Conservation (phyloP, 2,888 invertebrate species). For the Folsomia manolachei region DNA sequence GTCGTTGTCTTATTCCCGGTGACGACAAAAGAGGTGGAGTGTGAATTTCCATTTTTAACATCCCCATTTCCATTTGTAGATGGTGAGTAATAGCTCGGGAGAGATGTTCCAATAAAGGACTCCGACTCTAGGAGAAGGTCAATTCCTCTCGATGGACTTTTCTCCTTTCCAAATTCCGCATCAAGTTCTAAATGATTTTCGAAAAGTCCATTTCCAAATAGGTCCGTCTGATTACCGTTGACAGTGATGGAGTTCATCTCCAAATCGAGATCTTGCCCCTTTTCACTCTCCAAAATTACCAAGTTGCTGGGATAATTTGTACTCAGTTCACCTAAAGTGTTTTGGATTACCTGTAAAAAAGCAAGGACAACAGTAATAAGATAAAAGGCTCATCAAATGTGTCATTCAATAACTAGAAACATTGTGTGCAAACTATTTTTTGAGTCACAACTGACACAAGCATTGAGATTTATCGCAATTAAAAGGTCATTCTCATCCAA, state of each 20-base stretch:
- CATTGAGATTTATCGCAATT: too few relatives aligned
- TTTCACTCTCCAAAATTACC: constrained; percentile 60
- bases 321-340: constrained; percentile 66
- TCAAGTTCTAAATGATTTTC: background rate
- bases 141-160: background rate
- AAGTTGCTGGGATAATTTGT: constrained; percentile 69
- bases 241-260: background rate
- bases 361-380: constrained; percentile 9
- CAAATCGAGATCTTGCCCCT: background rate
- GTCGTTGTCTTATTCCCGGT: background rate
- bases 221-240: background rate
- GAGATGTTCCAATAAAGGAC: constrained; percentile 5
- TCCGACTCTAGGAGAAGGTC: constrained; percentile 13
- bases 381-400: background rate
- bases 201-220: background rate
- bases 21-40: background rate
- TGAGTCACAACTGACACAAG: too few relatives aligned
- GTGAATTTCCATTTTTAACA: background rate
- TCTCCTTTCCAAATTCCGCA: background rate
- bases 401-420: too few relatives aligned
- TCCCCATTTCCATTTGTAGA: background rate
- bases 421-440: too few relatives aligned
- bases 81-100: background rate
- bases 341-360: constrained; percentile 59
- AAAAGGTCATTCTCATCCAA: background rate